phyloP scores from a whole-genome alignment of 2,113 vertebrate species.

The Daubentonia madagascariensis region DNA sequence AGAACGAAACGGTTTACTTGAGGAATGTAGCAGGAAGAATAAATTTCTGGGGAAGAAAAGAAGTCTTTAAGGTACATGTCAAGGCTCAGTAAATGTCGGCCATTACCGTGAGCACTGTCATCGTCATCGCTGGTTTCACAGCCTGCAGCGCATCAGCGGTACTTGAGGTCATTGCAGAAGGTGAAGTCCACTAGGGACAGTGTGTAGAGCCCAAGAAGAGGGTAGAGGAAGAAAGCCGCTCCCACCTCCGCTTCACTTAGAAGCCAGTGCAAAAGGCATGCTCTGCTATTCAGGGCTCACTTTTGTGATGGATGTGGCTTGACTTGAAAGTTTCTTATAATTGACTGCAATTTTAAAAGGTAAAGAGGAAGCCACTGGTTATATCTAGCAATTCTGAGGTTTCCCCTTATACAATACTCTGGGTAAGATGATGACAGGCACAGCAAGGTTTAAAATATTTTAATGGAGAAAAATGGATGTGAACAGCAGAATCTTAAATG shows the following conservation, averaged over 20 bases:
- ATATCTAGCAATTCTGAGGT: neutral
- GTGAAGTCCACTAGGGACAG: neutral
- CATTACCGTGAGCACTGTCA: neutral
- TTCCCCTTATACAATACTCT: no score
- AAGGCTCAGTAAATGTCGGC: neutral
- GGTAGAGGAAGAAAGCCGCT: neutral
- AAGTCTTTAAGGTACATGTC: neutral
- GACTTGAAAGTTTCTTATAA: conserved; percentile 36
- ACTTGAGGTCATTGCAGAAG: neutral
- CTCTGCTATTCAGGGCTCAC: neutral
- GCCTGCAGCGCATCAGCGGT: neutral
- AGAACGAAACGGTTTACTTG: neutral
- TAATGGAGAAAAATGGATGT: conserved; percentile 66
- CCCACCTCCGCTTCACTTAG: neutral
- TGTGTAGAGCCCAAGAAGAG: neutral
- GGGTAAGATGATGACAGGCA: conserved; percentile 51
- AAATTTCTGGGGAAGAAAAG: neutral
- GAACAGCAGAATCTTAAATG: conserved; percentile 70
- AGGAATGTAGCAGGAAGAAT: neutral
- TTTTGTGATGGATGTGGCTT: neutral
- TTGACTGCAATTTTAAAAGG: neutral
- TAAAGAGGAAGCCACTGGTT: neutral
- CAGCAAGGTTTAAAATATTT: conserved; percentile 38
- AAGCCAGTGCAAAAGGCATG: neutral
- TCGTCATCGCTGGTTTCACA: neutral